Percentiles rank a stretch among this genome's conserved stretches.
Conservation (phyloP, 1,140 invertebrate species). For the Drosophila nigromelanica region DNA sequence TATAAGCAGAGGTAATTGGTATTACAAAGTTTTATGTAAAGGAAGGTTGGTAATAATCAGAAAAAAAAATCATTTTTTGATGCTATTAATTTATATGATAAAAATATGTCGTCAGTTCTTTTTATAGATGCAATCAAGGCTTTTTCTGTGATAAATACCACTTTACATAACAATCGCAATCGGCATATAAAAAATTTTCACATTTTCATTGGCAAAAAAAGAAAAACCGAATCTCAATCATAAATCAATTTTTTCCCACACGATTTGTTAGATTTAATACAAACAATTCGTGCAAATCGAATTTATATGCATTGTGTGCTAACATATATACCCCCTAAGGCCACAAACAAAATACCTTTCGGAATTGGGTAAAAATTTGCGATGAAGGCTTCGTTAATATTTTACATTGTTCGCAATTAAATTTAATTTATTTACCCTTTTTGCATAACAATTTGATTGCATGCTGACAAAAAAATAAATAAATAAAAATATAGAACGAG, state of each 20-base stretch:
- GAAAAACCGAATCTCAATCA: slow-evolving; percentile 39
- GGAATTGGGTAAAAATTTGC: slow-evolving; percentile 8
- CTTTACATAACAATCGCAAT: not conserved
- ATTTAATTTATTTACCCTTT: slow-evolving; percentile 57
- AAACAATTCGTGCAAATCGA: slow-evolving; percentile 65
- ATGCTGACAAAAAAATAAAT: not conserved
- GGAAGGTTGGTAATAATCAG: too few species aligned
- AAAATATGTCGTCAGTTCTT: too few species aligned
- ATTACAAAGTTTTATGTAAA: too few species aligned
- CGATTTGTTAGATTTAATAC: slow-evolving; percentile 14
- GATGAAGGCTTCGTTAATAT: slow-evolving; percentile 56
- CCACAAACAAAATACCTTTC: not conserved
- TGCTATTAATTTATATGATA: too few species aligned
- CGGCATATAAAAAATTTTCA: slow-evolving; percentile 1
- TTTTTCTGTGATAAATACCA: not conserved
- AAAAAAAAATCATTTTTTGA: too few species aligned
- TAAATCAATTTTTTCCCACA: slow-evolving; percentile 28
- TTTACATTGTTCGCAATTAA: slow-evolving; percentile 67
- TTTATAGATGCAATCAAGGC: too few species aligned
- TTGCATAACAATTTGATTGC: slow-evolving; percentile 32
- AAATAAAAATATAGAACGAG: not conserved
- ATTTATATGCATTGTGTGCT: slow-evolving; percentile 55
- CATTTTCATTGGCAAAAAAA: not conserved
- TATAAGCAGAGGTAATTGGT: slow-evolving; percentile 22
- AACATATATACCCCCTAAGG: slow-evolving; percentile 5